A percentile compares a stretch with the other conserved stretches of the same genome.
phyloP scores from a whole-genome alignment of 2,797 vertebrate species.

The Falco columbarius region DNA sequence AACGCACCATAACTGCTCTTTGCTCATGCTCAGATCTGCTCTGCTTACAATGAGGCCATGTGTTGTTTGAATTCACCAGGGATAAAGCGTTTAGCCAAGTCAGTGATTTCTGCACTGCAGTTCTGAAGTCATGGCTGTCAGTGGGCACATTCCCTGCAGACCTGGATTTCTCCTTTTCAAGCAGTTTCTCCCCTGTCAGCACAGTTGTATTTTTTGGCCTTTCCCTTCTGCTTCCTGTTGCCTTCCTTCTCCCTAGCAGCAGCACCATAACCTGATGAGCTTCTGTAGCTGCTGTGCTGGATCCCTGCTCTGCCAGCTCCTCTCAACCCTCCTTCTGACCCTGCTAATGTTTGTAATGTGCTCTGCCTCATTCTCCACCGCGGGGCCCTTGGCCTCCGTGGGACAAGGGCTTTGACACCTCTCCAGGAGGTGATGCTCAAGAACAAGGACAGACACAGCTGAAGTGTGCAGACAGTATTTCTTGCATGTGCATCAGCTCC shows the following conservation, averaged over 20 bases:
- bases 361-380: not conserved
- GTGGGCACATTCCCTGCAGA: not conserved
- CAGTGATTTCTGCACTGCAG: not conserved
- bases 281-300: not conserved
- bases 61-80: not conserved
- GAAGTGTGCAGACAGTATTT: not conserved
- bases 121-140: not conserved
- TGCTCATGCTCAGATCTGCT: not conserved
- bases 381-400: not conserved
- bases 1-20: not conserved
- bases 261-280: not conserved
- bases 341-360: not conserved
- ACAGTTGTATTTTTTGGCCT: constrained; percentile 9
- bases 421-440: constrained; percentile 38
- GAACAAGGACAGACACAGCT: not conserved
- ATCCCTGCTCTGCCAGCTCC: not conserved
- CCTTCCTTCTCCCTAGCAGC: not conserved
- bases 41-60: not conserved
- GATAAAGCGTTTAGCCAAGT: not conserved
- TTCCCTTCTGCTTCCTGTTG: constrained; percentile 1
- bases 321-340: not conserved
- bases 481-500: not conserved
- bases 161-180: not conserved
- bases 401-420: not conserved
- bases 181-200: not conserved